These are phyloP conservation scores for Morone saxatilis DNA, from an alignment of 2,113 vertebrate genomes.

Conservation along the genomic window DNA sequence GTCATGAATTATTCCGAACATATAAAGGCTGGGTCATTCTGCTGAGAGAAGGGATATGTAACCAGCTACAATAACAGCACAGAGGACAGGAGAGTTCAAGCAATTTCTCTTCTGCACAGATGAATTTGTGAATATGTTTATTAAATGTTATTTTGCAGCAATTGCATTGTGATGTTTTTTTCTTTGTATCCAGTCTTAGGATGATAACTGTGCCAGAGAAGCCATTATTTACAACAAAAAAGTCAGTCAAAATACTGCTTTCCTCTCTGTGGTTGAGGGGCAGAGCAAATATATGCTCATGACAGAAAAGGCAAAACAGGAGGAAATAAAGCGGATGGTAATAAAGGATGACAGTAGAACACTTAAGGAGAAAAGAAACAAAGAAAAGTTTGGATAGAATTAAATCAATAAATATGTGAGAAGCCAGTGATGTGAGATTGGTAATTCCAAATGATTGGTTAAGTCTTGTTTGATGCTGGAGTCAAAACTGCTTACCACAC, in stretches of 20 bases:
- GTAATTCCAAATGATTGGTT: not conserved
- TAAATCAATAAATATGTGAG: not conserved
- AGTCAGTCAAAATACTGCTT: not conserved
- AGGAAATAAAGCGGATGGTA: not conserved
- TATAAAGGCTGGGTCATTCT: constrained; percentile 39
- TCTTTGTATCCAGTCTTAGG: not conserved
- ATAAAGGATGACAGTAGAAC: not conserved
- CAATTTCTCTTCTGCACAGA: not conserved
- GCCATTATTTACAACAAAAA: not conserved
- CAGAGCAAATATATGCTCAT: not conserved
- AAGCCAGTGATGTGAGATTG: not conserved
- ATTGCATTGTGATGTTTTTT: not conserved
- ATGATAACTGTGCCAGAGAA: not conserved
- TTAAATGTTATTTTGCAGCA: not conserved
- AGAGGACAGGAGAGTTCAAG: not conserved
- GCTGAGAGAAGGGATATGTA: constrained; percentile 20
- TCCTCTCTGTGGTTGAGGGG: not conserved
- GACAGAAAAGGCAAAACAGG: not conserved
- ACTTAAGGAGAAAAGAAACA: not conserved
- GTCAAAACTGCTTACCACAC: constrained; percentile 4
- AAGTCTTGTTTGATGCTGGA: constrained; percentile 10
- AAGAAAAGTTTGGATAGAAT: not conserved
- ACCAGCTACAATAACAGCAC: constrained; percentile 28
- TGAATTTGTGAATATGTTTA: not conserved
- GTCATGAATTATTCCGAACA: constrained; percentile 54